Evolutionary conservation across 2,113 vertebrate species (phyloP), one percentile per base, ranked within the genome.

Genomic region (Xyliphius kryptos): DNA sequence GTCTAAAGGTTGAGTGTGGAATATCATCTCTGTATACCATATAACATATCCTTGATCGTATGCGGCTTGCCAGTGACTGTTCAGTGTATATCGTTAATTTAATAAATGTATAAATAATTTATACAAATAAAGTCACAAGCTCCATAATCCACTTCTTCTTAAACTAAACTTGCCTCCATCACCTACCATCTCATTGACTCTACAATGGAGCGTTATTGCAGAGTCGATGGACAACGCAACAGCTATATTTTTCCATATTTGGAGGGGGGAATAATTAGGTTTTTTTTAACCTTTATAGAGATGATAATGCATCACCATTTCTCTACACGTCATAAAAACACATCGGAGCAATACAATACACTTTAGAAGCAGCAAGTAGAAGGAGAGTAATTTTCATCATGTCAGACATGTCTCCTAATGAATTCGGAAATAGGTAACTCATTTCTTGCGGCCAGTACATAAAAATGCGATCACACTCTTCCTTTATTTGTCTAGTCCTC

Each of bases 231-330:
- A 49, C 44, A 46, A 48, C 38, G 44, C 56, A 76, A 68, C 44
- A 61, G 83, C 76, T 79, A 80, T 85, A 83, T 85, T 81, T 86
- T 83, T 81, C 82, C 68, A n/a, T n/a, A n/a, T n/a, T n/a, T n/a
- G n/a, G n/a, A n/a, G n/a, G n/a, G n/a, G n/a, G n/a, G n/a, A n/a
- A n/a, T n/a, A n/a, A n/a, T n/a, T n/a, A n/a, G n/a, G n/a, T n/a
- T n/a, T n/a, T n/a, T n/a, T n/a, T n/a, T n/a, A n/a, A n/a, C n/a
- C 84, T 85, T 86, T 87, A 85, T 85, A 82, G 77, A 76, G 74
- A 78, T 83, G 78, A 81, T 86, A 87, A 85, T 82, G 77, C 80
- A 82, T 70, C 73, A 74, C 78, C 71, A 60, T 6, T 70, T 78
- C 82, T 79, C 74, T 79, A 81, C 67, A 58, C 36, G 46, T 74